Base-by-base conservation (phyloP, 2,113 vertebrate genomes). In the Phalacrocorax aristotelis region DNA sequence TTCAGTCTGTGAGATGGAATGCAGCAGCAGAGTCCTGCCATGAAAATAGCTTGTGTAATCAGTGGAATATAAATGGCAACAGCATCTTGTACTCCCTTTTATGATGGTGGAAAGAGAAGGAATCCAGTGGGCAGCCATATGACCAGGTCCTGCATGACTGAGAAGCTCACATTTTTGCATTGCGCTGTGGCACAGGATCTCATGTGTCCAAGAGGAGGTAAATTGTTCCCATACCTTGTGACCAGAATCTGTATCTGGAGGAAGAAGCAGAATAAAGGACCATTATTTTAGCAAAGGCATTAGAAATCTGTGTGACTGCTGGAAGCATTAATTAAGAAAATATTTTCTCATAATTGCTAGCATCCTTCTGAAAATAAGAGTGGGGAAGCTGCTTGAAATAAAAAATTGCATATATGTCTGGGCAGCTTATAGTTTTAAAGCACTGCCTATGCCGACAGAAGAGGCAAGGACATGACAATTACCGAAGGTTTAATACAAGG, bases 21-120 rank as follows among this genome's bases (percentile, higher is more conserved):
- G 89, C 95, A 97, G 92, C 83, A 91, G 84, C 95, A 87, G 82
- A 89, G 80, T 90, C 58, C 87, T 83, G 82, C 93, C 98, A 97
- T 97, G 96, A 98, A 98, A 98, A 98, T 97, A 98, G 97, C 96
- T 96, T 93, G 83, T 92, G 95, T 97, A 97, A 98, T 98, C 97
- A 97, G 97, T 94, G 85, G 95, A 97, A 97, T 98, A 96, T 97
- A 97, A 97, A 97, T 97, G 97, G 95, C 92, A 97, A 90, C 96
- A 96, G 86, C 75, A 46, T 85, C 89, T 84, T 86, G 76, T 66
- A 68, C 75, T 93, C 90, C 95, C 93, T 97, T 97, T 97, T 98
- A 98, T 98, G 97, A 97, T 95, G 93, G 95, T 95, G 68, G 78
- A 90, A 89, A 97, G 86, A 93, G 91, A 90, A 95, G 79, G 93